These are phyloP conservation scores for Dicrurus megarhynchus DNA, from an alignment of 2,113 vertebrate species.

Conservation along the genomic window DNA sequence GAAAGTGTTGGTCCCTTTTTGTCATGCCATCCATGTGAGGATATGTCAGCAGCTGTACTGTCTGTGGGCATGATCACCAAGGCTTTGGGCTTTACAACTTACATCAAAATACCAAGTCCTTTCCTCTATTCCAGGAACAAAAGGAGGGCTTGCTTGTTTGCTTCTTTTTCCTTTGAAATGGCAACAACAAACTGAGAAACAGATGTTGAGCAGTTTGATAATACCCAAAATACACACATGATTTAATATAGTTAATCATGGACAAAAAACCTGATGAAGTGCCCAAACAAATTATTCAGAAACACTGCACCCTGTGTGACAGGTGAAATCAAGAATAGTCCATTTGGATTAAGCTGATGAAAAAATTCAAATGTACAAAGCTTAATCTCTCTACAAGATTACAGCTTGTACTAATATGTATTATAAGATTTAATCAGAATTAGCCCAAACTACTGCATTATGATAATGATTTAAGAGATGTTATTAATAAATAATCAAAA, in stretches of 20 bases:
- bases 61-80: not conserved
- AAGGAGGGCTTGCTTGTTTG: not conserved
- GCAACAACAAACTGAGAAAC: not conserved
- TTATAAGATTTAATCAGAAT: not conserved
- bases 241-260: not conserved
- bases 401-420: not conserved
- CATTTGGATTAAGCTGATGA: not conserved
- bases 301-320: not conserved
- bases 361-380: not conserved
- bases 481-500: conserved; percentile 2
- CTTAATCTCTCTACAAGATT: not conserved
- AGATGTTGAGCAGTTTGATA: not conserved
- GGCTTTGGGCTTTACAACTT: not conserved
- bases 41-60: not conserved
- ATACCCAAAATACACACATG: not conserved
- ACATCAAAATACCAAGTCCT: not conserved
- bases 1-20: not conserved
- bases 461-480: not conserved
- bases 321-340: not conserved
- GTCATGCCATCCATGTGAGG: not conserved
- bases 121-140: not conserved
- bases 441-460: not conserved
- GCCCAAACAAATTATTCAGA: not conserved
- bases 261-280: not conserved
- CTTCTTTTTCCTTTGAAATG: fast-evolving